Percentiles rank a stretch among this genome's conserved stretches.
phyloP scores from a whole-genome alignment of 1,140 invertebrate species.

The Papilio polyxenes region DNA sequence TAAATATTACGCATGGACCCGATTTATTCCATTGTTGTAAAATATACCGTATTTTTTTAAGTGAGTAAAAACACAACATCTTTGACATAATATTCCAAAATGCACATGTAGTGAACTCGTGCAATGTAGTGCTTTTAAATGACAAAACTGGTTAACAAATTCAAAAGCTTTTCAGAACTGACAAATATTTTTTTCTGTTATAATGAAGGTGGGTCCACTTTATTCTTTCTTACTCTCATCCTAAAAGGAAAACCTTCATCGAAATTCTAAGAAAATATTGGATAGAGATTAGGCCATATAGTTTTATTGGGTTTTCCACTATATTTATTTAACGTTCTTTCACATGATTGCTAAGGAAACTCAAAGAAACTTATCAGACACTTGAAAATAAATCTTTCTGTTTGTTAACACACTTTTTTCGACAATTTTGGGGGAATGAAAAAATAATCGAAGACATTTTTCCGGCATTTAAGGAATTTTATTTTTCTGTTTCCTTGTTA shows the following conservation, averaged over 20 bases:
- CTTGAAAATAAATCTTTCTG: constrained; percentile 75
- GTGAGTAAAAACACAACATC: no score
- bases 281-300: constrained; percentile 78
- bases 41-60: no score
- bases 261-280: constrained; percentile 78
- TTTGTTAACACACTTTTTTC: constrained; percentile 77
- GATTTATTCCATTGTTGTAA: no score
- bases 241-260: constrained; percentile 71
- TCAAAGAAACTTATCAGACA: constrained; percentile 69
- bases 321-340: constrained; percentile 75
- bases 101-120: no score
- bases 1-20: no score
- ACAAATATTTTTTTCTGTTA: not conserved
- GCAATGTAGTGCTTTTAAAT: no score
- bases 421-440: constrained; percentile 40
- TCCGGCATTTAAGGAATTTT: constrained; percentile 1
- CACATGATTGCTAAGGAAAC: constrained; percentile 54
- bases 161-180: no score
- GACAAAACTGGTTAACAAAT: no score
- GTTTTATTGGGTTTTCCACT: constrained; percentile 77
- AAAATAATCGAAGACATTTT: constrained; percentile 35
- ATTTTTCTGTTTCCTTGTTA: not conserved
- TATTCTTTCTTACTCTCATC: constrained; percentile 39
- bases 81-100: no score
- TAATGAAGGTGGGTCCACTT: constrained; percentile 42